Evolutionary conservation across 2,797 vertebrate genomes (phyloP).

Genomic region (Margarornis squamiger): DNA sequence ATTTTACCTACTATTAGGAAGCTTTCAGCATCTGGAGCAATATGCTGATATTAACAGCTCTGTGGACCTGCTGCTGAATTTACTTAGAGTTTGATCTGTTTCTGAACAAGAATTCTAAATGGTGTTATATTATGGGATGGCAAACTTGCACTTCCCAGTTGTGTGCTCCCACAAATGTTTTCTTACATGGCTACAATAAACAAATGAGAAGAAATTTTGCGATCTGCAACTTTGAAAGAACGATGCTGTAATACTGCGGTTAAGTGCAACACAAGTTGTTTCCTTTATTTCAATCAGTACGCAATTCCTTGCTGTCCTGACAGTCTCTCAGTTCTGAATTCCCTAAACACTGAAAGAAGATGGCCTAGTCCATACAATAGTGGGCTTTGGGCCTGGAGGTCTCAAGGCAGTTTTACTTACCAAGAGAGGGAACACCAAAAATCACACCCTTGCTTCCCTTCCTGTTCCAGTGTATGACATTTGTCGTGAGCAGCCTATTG

Average conservation of each 20-base stretch:
- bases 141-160: not conserved
- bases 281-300: not conserved
- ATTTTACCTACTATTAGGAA: not conserved
- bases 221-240: not conserved
- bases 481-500: rapidly evolving
- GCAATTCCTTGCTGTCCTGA: not conserved
- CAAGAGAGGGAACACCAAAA: not conserved
- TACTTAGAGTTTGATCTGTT: not conserved
- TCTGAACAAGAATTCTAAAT: not conserved
- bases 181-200: not conserved
- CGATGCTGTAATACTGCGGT: not conserved
- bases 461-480: not conserved
- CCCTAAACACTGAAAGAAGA: not conserved
- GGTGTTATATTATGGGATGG: not conserved
- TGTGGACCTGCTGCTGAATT: not conserved
- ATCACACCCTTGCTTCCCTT: not conserved
- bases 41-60: not conserved
- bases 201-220: not conserved
- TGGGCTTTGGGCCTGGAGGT: not conserved
- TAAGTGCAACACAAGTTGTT: not conserved
- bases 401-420: not conserved
- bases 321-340: not conserved
- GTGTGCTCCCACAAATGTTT: not conserved
- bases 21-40: not conserved
- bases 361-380: not conserved